Evolutionary conservation across 2,888 invertebrate genomes (phyloP).

Genomic region (Globia sparganii): DNA sequence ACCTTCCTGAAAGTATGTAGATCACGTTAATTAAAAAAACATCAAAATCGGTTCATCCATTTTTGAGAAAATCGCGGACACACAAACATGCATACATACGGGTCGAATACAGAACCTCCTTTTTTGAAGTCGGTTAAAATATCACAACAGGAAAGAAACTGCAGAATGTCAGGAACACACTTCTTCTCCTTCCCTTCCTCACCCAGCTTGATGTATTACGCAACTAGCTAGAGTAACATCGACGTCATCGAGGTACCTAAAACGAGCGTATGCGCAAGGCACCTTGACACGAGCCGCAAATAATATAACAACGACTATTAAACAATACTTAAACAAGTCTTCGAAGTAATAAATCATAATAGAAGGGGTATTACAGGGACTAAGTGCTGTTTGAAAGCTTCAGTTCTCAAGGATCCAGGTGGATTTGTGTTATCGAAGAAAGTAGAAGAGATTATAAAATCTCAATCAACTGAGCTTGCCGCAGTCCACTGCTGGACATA

Average conservation of each 20-base stretch:
- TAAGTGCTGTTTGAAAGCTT: constrained; percentile 1
- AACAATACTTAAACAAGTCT: constrained; percentile 44
- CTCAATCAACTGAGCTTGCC: background rate
- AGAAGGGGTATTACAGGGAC: background rate
- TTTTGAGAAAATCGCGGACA: too few species aligned
- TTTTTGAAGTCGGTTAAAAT: too few species aligned
- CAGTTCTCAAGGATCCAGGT: background rate
- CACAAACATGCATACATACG: too few species aligned
- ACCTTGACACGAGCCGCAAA: constrained; percentile 53
- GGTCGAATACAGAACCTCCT: too few species aligned
- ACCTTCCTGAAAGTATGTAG: too few species aligned
- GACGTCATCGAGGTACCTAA: constrained; percentile 16
- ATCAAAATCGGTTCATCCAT: too few species aligned
- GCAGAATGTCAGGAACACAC: background rate
- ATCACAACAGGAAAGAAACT: background rate
- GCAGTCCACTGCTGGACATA: background rate
- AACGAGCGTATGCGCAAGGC: background rate
- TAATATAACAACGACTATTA: constrained; percentile 49
- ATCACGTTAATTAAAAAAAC: too few species aligned
- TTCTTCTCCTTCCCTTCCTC: too few species aligned
- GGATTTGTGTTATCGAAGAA: background rate
- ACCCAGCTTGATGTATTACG: background rate
- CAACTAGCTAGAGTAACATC: background rate
- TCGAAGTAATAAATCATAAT: constrained; percentile 36
- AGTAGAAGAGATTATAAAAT: background rate